phyloP scores from a whole-genome alignment of 2,888 invertebrate genomes.

The Lepetodrilus schrolli region DNA sequence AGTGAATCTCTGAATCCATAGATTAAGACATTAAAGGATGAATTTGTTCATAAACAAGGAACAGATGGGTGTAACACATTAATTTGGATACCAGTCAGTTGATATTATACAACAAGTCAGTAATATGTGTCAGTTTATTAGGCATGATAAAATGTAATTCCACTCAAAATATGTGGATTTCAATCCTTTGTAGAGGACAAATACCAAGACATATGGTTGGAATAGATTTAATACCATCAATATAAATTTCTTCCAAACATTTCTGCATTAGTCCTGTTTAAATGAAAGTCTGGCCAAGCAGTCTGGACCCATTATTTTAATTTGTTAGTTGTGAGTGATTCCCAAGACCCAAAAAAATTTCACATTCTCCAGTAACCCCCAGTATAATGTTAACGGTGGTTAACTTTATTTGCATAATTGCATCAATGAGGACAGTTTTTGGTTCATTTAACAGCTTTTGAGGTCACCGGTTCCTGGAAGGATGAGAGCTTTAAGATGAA shows the following conservation, averaged over 20 bases:
- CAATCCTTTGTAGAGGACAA: no score
- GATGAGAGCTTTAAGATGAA: not conserved
- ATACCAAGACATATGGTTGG: slow-evolving; percentile 10
- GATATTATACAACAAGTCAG: no score
- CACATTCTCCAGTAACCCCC: not conserved
- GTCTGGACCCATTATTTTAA: not conserved
- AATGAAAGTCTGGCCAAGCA: not conserved
- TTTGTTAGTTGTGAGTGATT: slow-evolving; percentile 22
- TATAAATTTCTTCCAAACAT: slow-evolving; percentile 21
- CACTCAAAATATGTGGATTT: no score
- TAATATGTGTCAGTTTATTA: no score
- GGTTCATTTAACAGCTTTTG: slow-evolving; percentile 25
- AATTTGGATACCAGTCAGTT: no score
- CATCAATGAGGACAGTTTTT: not conserved
- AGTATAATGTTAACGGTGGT: not conserved
- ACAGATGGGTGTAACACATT: not conserved
- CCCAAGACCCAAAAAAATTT: not conserved
- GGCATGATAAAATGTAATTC: no score
- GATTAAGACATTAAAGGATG: slow-evolving; percentile 3
- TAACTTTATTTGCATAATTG: slow-evolving; percentile 22
- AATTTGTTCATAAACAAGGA: slow-evolving; percentile 13
- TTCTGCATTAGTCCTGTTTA: slow-evolving; percentile 1
- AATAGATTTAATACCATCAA: slow-evolving; percentile 18
- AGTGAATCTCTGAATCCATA: not conserved
- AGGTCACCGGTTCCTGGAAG: not conserved